Percentiles rank a stretch among this genome's conserved stretches.
These are phyloP conservation scores for Ptilorrhoa leucosticta DNA, from an alignment of 2,113 vertebrate species.

Conservation along the genomic window DNA sequence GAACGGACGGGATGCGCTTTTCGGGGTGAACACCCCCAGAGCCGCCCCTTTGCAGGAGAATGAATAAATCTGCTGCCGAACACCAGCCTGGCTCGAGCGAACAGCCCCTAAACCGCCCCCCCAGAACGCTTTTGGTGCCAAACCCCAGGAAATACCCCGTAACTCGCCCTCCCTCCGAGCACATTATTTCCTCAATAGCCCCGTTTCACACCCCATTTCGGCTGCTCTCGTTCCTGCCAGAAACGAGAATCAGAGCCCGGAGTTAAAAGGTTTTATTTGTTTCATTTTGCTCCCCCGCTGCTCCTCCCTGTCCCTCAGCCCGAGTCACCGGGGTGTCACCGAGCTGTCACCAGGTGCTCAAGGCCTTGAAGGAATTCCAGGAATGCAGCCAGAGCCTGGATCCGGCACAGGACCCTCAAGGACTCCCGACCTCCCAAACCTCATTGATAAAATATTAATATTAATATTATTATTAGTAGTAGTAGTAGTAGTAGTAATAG, in stretches of 20 bases:
- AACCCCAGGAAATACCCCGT: fast-evolving
- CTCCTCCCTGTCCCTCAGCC: not conserved
- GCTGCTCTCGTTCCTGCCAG: not conserved
- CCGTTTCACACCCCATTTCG: not conserved
- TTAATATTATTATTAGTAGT: too few relatives aligned
- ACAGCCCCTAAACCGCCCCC: not conserved
- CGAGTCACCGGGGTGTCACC: not conserved
- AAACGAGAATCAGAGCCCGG: not conserved
- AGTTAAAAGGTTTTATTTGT: not conserved
- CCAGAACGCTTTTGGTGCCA: not conserved
- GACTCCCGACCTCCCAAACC: not conserved
- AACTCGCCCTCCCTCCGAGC: not conserved
- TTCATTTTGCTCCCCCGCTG: not conserved
- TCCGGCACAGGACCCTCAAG: not conserved
- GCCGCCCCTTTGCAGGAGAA: not conserved
- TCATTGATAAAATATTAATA: not conserved
- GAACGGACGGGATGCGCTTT: not conserved
- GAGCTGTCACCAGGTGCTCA: not conserved
- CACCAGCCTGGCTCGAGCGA: not conserved
- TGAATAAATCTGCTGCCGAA: not conserved
- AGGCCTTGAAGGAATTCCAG: not conserved
- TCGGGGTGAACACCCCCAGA: not conserved
- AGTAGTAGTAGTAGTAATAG: too few relatives aligned
- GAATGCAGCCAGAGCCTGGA: not conserved
- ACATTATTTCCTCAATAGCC: not conserved